Base-by-base conservation (phyloP, 2,113 vertebrate genomes). In the Dolichotis patagonum region DNA sequence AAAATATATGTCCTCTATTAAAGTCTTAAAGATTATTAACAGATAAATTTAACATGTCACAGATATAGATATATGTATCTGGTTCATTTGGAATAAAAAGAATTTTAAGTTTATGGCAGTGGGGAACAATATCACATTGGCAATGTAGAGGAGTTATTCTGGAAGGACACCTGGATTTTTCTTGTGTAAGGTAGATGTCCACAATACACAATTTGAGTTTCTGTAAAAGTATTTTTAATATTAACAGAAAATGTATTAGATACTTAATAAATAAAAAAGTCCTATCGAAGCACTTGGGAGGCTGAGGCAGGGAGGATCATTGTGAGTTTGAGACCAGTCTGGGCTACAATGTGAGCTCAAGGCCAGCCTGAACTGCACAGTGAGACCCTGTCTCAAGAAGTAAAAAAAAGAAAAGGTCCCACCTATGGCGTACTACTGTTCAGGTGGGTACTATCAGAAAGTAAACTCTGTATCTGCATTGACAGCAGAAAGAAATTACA, bases 111-210 rank as follows among this genome's bases (percentile, higher is more conserved):
- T 1, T 9, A 54, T 56, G 1, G 20, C 0, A 16, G 3, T 14
- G 1, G 3, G 12, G 7, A 62, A 24, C 2, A 43, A 52, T 80
- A 81, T 54, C 58, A 86, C 12, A 46, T 7, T 65, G 20, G 12
- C 13, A 78, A 9, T 32, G 3, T 32, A n/a, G n/a, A n/a, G n/a
- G n/a, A n/a, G 0, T 2, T 24, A n/a, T 62, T 0, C 49, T 38
- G 63, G 24, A 28, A 28, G 28, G 80, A 35, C 5, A 16, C 85
- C 8, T 3, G 49, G 22, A 75, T 63, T 88, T 93, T 63, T 43
- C 14, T 77, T 85, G 0, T 0, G 62, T 9, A 75, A 92, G 56
- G 32, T 22, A 58, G 0, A 56, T 90, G 3, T 78, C 5, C 1
- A 41, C 20, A 67, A 85, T 32, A 3, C 35, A 85, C 62, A 63